A percentile compares a stretch with the other conserved stretches of the same genome.
Evolutionary conservation across 2,888 invertebrate species (phyloP).

Genomic region (Euphydryas editha): DNA sequence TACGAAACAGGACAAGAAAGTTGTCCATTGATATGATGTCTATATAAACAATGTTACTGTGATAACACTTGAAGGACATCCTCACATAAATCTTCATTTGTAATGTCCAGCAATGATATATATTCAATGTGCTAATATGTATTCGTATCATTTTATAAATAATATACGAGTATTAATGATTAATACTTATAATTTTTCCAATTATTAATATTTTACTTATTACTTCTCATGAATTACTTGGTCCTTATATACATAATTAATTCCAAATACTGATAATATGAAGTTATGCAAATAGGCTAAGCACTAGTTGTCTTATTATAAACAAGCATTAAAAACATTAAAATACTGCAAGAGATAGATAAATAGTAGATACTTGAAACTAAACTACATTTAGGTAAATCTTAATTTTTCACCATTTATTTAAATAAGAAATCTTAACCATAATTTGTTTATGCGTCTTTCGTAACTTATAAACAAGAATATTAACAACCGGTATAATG

Average conservation of each 20-base stretch:
- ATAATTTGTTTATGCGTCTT: background rate
- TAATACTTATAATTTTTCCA: conserved; percentile 1
- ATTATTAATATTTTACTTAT: background rate
- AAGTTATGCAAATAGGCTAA: too few relatives aligned
- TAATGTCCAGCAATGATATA: conserved; percentile 44
- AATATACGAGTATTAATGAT: conserved; percentile 24
- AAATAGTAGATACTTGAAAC: too few relatives aligned
- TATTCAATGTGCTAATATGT: conserved; percentile 38
- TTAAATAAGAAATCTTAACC: background rate
- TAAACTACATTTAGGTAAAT: too few relatives aligned
- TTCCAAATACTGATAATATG: too few relatives aligned
- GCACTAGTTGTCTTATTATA: too few relatives aligned
- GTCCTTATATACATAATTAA: background rate
- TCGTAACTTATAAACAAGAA: background rate
- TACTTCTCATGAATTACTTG: background rate
- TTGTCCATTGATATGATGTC: conserved; percentile 19
- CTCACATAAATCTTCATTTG: conserved; percentile 61
- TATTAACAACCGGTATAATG: background rate
- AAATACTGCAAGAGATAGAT: too few relatives aligned
- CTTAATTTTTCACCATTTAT: background rate
- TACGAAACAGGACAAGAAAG: conserved; percentile 25
- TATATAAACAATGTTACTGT: conserved; percentile 41
- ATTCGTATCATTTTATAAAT: conserved; percentile 36
- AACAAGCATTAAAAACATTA: too few relatives aligned
- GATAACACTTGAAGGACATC: conserved; percentile 63